Evolutionary conservation across 2,888 invertebrate genomes (phyloP), one percentile per base, ranked within the genome.

Genomic region (Amphipoea lucens): DNA sequence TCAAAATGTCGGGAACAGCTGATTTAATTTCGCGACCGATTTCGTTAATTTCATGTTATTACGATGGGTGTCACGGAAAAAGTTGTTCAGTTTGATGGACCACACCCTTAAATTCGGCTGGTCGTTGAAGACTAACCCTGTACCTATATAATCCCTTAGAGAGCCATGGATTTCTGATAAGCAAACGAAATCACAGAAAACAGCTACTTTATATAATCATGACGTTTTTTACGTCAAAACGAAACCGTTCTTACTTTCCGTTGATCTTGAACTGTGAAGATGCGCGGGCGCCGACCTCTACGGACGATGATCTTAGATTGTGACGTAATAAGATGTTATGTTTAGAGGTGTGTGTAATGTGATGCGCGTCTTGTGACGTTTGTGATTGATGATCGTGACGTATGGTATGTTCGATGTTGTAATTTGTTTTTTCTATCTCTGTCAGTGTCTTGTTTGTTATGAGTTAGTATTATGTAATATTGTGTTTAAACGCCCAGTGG

Each of bases 231-330:
- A 69, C 79, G 60, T 63, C n/a, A 57, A n/a, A 40, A 75, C 60
- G 14, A 73, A 86, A 81, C 67, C 54, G 79, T 82, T 85, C 66
- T 91, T 84, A 89, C 91, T 90, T 90, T 90, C 89, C 51, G 79
- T 84, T 89, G 92, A 89, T 85, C 92, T 92, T 92, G 92, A 92
- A 90, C 92, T 81, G 72, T 57, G 77, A 79, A 83, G 91, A 88
- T 87, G 89, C 80, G 86, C 86, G 82, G 81, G 74, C 87, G 86
- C 85, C 79, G 88, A 81, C 82, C 86, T 88, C 71, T 36, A 54
- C 79, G 79, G 68, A 0, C 81, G 75, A 74, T 68, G 71, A 74
- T 74, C 74, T 85, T 29, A 29, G 29, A 29, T 29, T 29, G 73
- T 87, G 85, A 85, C 74, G 88, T 76, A 72, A 76, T 54, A n/a